Percentiles rank a stretch among this genome's conserved stretches.
phyloP scores from a whole-genome alignment of 2,113 vertebrate genomes.

The Labeo rohita region DNA sequence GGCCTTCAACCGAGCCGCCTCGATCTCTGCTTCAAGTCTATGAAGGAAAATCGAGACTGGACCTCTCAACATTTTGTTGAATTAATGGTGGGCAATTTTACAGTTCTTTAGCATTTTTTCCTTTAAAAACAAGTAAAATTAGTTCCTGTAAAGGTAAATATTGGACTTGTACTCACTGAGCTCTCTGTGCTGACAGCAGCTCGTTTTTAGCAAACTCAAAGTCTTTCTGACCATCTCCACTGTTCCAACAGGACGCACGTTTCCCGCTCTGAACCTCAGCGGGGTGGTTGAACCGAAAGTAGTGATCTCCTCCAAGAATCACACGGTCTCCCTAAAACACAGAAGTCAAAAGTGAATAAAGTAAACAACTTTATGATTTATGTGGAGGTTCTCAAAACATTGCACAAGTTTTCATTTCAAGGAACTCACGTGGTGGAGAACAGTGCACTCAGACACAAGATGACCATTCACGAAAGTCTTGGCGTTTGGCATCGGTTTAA shows the following conservation, averaged over 20 bases:
- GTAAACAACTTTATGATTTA: not conserved
- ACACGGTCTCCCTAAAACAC: slow-evolving; percentile 87
- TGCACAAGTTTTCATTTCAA: not conserved
- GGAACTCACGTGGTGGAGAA: slow-evolving; percentile 88
- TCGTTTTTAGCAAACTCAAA: slow-evolving; percentile 98
- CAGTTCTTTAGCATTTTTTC: not conserved
- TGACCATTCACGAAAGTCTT: slow-evolving; percentile 92
- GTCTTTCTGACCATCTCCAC: slow-evolving; percentile 83
- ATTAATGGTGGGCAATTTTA: not conserved
- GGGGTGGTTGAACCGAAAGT: slow-evolving; percentile 96
- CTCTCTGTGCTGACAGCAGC: slow-evolving; percentile 84
- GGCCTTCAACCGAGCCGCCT: slow-evolving; percentile 88
- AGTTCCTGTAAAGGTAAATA: not conserved
- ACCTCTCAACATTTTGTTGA: not conserved
- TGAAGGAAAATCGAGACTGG: not conserved
- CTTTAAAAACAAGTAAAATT: not conserved
- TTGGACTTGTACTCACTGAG: slow-evolving; percentile 78
- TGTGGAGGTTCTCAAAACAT: not conserved
- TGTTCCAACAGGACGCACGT: slow-evolving; percentile 66
- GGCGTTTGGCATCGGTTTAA: slow-evolving; percentile 82
- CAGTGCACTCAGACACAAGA: slow-evolving; percentile 78
- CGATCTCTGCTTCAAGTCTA: slow-evolving; percentile 92
- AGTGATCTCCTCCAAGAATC: slow-evolving; percentile 95
- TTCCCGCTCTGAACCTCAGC: slow-evolving; percentile 85
- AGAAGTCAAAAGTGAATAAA: not conserved